Evolutionary conservation across 2,113 vertebrate genomes (phyloP), one percentile per base, ranked within the genome.

Genomic region (Chamaetylas fuelleborni): DNA sequence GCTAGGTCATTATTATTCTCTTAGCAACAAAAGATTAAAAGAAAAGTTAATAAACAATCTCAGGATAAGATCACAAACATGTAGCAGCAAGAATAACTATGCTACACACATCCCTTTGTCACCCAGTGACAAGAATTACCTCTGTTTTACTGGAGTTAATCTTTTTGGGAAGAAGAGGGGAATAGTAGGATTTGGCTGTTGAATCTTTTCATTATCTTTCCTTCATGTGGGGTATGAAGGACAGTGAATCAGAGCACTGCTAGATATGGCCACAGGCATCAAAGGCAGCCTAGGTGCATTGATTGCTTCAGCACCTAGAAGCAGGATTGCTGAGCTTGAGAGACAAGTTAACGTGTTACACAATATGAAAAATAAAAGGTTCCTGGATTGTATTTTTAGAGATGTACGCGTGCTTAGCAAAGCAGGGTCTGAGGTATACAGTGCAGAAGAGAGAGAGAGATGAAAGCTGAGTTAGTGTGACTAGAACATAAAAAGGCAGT

Each of bases 11-110:
- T 88, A 81, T 76, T 70, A 92, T 69, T 95, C 65, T 85, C 25
- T 57, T 65, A 78, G 85, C 50, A 95, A 93, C 51, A 90, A 72
- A 94, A 85, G 47, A 74, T 67, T 58, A 38, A 88, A 95, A 73
- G 60, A 67, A 58, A 77, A 60, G 17, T 61, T 85, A 10, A 78
- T 81, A 28, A 88, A 89, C 90, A 47, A 69, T 85, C 40, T 76
- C 45, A 31, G 64, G 60, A 58, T 81, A 88, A 81, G 58, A 91
- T 92, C 71, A 81, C 34, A 51, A n/a, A 73, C 6, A 3, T 29
- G 60, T 34, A 88, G 61, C 60, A 78, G 64, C 38, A 92, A 87
- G 31, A 77, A 38, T 31, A 89, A 84, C 31, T 71, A 73, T 36
- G 38, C 29, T 51, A 76, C 45, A 84, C 19, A 14, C 31, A 45